Evolutionary conservation across 2,888 invertebrate species (phyloP).

Genomic region (Cataglyphis rosenhaueri): DNA sequence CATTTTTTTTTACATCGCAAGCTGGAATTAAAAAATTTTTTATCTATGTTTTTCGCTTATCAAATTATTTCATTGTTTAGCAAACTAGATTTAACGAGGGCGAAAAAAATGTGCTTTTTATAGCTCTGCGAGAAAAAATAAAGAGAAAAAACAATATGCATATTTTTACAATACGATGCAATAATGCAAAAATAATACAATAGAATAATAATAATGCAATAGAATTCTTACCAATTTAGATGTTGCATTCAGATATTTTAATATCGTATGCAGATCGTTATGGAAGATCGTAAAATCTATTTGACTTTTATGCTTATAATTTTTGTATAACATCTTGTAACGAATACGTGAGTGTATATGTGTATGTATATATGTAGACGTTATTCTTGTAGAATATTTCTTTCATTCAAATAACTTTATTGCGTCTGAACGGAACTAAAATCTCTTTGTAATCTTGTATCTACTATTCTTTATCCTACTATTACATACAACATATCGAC

Average conservation of each 20-base stretch:
- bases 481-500: background rate
- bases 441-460: background rate
- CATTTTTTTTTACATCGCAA: background rate
- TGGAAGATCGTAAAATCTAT: background rate
- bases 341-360: background rate
- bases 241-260: background rate
- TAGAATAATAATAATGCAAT: background rate
- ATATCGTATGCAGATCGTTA: background rate
- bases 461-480: background rate
- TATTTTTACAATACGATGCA: background rate
- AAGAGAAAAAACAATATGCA: background rate
- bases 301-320: background rate
- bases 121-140: background rate
- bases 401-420: background rate
- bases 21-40: background rate
- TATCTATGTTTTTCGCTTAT: background rate
- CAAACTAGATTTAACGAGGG: constrained; percentile 28
- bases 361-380: background rate
- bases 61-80: constrained; percentile 28
- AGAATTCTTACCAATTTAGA: background rate
- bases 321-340: background rate
- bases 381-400: background rate
- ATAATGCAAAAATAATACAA: constrained; percentile 2
- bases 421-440: background rate
- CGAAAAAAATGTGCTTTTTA: background rate